These are phyloP conservation scores for Notamacropus eugenii DNA, from an alignment of 2,797 vertebrate genomes.

Conservation along the genomic window DNA sequence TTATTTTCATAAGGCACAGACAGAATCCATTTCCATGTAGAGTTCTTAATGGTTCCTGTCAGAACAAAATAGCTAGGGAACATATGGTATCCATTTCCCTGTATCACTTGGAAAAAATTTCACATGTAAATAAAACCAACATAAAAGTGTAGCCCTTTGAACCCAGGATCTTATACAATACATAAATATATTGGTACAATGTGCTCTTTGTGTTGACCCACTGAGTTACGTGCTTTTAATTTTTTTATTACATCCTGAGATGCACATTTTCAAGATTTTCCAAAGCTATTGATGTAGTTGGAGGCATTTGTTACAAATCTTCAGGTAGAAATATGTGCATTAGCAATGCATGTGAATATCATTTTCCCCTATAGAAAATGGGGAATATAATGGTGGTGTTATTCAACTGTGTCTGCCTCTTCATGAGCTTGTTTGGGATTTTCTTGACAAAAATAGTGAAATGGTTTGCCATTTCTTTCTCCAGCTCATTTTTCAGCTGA, in stretches of 20 bases:
- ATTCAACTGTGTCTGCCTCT: neutral
- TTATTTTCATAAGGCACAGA: conserved; percentile 87
- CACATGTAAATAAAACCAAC: conserved; percentile 90
- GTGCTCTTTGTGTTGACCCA: conserved; percentile 82
- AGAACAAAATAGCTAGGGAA: conserved; percentile 88
- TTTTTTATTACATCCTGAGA: conserved; percentile 78
- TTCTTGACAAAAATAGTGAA: neutral
- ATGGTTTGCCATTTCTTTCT: neutral
- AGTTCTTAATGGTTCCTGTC: conserved; percentile 87
- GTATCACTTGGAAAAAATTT: conserved; percentile 90
- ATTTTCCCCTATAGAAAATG: conserved; percentile 20
- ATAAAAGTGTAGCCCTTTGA: conserved; percentile 88
- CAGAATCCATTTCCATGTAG: conserved; percentile 88
- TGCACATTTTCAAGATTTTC: conserved; percentile 74
- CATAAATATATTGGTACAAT: conserved; percentile 86
- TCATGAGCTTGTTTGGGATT: neutral
- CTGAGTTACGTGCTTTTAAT: conserved; percentile 77
- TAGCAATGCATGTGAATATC: conserved; percentile 24
- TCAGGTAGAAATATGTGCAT: conserved; percentile 29
- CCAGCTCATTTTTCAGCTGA: neutral
- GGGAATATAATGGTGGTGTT: neutral
- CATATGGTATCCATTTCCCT: conserved; percentile 91
- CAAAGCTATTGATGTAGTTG: conserved; percentile 76
- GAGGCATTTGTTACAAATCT: conserved; percentile 51
- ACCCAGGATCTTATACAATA: conserved; percentile 85